Evolutionary conservation across 2,888 invertebrate species (phyloP).

Genomic region (Pristionchus arcanus): DNA sequence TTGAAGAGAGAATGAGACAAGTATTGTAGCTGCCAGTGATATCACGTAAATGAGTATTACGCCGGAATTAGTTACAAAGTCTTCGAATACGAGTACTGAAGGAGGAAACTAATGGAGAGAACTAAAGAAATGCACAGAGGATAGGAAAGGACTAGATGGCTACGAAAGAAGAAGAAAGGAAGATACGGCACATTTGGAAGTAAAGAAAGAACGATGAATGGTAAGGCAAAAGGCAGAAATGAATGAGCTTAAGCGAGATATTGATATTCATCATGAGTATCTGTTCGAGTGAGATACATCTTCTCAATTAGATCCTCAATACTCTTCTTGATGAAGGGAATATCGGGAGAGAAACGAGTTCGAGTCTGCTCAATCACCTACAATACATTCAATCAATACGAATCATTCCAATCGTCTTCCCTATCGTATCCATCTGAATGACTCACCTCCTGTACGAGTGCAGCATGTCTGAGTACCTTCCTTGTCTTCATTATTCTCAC

Average conservation of each 20-base stretch:
- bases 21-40: conserved; percentile 22
- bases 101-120: background rate
- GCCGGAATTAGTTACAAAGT: conserved; percentile 29
- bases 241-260: conserved; percentile 89
- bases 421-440: background rate
- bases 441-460: conserved; percentile 89
- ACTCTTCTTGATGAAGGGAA: conserved; percentile 97
- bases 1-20: background rate
- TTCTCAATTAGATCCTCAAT: conserved; percentile 98
- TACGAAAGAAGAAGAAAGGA: background rate
- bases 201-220: conserved; percentile 3
- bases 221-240: background rate
- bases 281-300: conserved; percentile 95
- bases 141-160: background rate
- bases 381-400: conserved; percentile 70
- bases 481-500: conserved; percentile 95
- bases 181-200: conserved; percentile 25
- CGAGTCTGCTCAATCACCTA: conserved; percentile 90
- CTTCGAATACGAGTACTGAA: background rate
- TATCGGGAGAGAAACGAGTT: conserved; percentile 82
- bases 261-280: conserved; percentile 92
- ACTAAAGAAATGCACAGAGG: background rate
- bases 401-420: background rate
- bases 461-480: conserved; percentile 91
- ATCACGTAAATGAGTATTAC: conserved; percentile 25